phyloP scores from a whole-genome alignment of 2,797 vertebrate species.

The Clarias platycephalus region DNA sequence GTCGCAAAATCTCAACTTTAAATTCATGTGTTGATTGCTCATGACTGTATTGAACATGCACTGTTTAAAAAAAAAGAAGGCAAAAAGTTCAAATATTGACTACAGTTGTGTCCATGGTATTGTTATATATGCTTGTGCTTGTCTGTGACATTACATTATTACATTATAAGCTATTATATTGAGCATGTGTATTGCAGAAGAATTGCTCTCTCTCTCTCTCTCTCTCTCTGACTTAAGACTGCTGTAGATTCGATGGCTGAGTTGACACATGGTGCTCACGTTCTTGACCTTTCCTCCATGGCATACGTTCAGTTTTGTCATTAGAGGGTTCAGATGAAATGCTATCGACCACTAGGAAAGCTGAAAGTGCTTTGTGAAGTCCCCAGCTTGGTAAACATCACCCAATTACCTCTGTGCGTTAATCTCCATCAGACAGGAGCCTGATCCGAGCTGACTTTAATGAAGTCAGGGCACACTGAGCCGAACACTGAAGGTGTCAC shows the following conservation, averaged over 20 bases:
- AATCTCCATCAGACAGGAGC: conserved; percentile 39
- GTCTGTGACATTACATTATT: not conserved
- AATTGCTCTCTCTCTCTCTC: not conserved
- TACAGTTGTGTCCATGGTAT: not conserved
- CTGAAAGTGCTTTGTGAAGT: conserved; percentile 42
- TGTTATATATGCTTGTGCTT: not conserved
- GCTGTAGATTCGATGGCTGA: conserved; percentile 12
- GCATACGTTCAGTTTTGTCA: conserved; percentile 35
- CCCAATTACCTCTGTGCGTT: conserved; percentile 54
- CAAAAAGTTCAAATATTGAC: not conserved
- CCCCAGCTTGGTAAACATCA: conserved; percentile 52
- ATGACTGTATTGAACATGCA: not conserved
- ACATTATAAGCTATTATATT: not conserved
- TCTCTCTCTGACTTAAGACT: conserved; percentile 10
- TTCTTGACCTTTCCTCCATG: conserved; percentile 39
- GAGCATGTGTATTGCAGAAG: not conserved
- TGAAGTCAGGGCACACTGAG: conserved; percentile 33
- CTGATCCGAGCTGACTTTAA: conserved; percentile 37
- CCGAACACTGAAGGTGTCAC: not conserved
- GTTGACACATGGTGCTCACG: conserved; percentile 28
- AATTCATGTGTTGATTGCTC: not conserved
- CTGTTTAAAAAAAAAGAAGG: too few relatives aligned
- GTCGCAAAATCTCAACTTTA: not conserved
- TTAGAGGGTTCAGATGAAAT: conserved; percentile 45
- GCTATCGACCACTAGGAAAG: conserved; percentile 36